Evolutionary conservation across 1,140 invertebrate species (phyloP), one percentile per base, ranked within the genome.

Genomic region (Tenebrio molitor): DNA sequence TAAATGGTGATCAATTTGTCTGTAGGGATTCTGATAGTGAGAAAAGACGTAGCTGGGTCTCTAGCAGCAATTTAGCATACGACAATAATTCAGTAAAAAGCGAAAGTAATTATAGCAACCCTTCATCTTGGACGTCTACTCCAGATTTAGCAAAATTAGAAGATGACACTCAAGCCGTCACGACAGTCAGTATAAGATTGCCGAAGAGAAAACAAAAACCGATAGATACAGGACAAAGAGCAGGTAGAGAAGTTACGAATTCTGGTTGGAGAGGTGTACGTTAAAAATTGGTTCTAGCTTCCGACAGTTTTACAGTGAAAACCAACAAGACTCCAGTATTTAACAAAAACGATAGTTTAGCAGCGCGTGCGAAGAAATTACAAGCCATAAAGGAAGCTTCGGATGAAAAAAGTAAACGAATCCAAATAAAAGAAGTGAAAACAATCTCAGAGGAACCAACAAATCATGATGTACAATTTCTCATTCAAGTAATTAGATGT

Each of bases 71-170:
- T 74, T 83, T 87, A 81, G 67, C 75, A 7, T 41, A 16, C 73
- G 62, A 77, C 17, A 64, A 25, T 14, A 72, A 42, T 53, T 62
- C 44, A 25, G 39, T 21, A 46, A 72, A 70, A 70, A 46, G 17
- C 23, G 70, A 65, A 50, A 74, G 53, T 69, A 68, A 64, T 69
- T 65, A 44, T 29, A 62, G 53, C 17, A 78, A 76, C 64, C 82
- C 81, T 83, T 83, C 88, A 67, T 89, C 90, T 68, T 92, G 91
- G 91, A 90, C 89, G 72, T 92, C 91, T 69, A 91, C 90, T 74
- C 90, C 90, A 73, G 90, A 92, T 82, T 85, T 92, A 77, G 88
- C 88, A 65, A 82, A 84, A 69, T 79, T 86, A 73, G 84, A 87
- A 72, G 84, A 85, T 72, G 86, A 88, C 53, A 80, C 84, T 2